Evolutionary conservation across 2,113 vertebrate species (phyloP).

Genomic region (Tiliqua scincoides): DNA sequence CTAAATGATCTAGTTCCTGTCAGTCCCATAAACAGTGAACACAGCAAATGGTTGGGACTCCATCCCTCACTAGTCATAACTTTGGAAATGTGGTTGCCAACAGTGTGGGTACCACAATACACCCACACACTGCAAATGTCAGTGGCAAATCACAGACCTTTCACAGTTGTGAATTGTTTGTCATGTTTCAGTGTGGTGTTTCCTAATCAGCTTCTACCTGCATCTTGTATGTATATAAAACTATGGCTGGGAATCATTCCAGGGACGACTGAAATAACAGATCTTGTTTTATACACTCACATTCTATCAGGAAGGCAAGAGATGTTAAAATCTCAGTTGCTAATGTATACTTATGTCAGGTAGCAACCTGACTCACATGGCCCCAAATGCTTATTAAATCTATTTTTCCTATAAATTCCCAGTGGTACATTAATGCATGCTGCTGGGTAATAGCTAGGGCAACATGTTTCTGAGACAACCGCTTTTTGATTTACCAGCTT

Average conservation of each 20-base stretch:
- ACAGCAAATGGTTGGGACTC: too few species aligned
- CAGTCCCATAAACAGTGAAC: neutral
- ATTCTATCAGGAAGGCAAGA: neutral
- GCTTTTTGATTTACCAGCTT: constrained; percentile 1
- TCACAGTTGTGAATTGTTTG: neutral
- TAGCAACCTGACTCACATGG: neutral
- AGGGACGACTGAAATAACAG: neutral
- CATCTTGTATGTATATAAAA: neutral
- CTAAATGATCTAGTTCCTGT: neutral
- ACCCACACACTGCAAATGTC: neutral
- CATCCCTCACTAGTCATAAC: neutral
- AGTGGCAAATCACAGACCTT: neutral
- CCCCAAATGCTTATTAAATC: neutral
- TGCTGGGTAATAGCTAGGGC: neutral
- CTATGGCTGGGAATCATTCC: neutral
- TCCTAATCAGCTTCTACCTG: neutral
- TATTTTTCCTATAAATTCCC: constrained; percentile 10
- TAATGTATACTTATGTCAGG: neutral
- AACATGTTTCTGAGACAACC: neutral
- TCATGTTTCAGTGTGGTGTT: constrained; percentile 5
- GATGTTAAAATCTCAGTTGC: neutral
- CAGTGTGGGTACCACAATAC: neutral
- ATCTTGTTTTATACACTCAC: neutral
- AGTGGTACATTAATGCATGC: neutral
- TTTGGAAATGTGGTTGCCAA: neutral